Base-by-base conservation (phyloP, 1,140 invertebrate species). In the Trypoxylus dichotomus region DNA sequence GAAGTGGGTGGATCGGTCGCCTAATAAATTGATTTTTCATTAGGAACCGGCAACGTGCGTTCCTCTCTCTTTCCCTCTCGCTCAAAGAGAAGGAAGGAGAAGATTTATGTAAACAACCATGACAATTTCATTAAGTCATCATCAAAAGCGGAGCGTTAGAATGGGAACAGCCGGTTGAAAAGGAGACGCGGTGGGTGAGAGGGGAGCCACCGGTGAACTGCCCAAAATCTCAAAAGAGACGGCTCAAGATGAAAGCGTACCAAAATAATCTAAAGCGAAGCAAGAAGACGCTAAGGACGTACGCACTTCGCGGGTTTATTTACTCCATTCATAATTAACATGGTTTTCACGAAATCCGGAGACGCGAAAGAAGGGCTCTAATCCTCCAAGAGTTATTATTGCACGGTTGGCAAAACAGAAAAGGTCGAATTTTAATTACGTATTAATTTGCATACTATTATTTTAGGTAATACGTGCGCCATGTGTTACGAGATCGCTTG, bases 21-120 rank as follows among this genome's bases (percentile, higher is more conserved):
- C 47, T 54, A 68, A 68, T 68, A 68, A 68, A 68, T 68, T 68
- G 21, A 68, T 68, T 68, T 68, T 68, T 68, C 60, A 24, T 63
- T 63, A 63, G 3, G 60, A 63, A 63, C 60, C 60, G 58, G n/a
- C 24, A 29, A 19, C 7, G 24, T 8, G 6, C 60, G 19, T 68
- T 24, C 25, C 60, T 54, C 24, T 68, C 19, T 15, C 24, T 37
- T 8, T 8, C 10, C 10, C 32, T 37, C 10, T 37, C 32, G 5
- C 10, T 5, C 5, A 8, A 0, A 37, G 2, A 5, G 32, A 68
- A 24, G 60, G 13, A 68, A 25, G 60, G 1, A 29, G 60, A 13
- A 15, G 27, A 68, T 68, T 68, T 68, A 68, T 68, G 60, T 68
- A 68, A 68, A 68, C 60, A 68, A 68, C 60, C 24, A 68, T 24